These are phyloP conservation scores for Perizoma flavofasciatum DNA, from an alignment of 2,888 invertebrate species.

Conservation along the genomic window DNA sequence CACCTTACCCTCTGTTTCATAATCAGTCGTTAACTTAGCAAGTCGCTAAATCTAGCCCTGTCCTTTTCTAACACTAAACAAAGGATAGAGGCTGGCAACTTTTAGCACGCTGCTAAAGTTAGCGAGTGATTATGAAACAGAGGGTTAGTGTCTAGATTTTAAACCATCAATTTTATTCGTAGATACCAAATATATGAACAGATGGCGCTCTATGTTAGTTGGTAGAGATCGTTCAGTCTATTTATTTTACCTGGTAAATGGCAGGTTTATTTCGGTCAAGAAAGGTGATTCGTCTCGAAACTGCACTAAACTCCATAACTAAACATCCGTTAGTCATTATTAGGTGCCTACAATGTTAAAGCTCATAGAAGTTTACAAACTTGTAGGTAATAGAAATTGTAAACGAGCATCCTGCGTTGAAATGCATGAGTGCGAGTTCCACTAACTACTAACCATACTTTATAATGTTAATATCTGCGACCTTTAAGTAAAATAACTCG, in stretches of 20 bases:
- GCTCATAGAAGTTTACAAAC: slow-evolving; percentile 40
- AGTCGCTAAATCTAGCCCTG: too few relatives aligned
- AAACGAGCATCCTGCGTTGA: slow-evolving; percentile 29
- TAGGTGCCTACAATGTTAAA: slow-evolving; percentile 41
- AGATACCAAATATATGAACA: slow-evolving; percentile 24
- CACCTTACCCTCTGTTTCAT: too few relatives aligned
- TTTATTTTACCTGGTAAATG: not conserved
- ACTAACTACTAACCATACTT: slow-evolving; percentile 12
- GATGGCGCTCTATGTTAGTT: slow-evolving; percentile 17
- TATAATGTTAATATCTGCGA: slow-evolving; percentile 15
- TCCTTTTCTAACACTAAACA: too few relatives aligned
- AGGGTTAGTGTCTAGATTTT: not conserved
- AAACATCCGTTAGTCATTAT: slow-evolving; percentile 62
- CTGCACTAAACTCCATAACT: slow-evolving; percentile 6
- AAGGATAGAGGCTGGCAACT: too few relatives aligned
- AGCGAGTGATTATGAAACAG: too few relatives aligned
- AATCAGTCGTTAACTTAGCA: too few relatives aligned
- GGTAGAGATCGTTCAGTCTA: too few relatives aligned
- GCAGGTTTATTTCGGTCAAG: not conserved
- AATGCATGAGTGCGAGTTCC: slow-evolving; percentile 16
- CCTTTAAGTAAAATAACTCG: slow-evolving; percentile 11
- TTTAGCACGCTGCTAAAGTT: too few relatives aligned
- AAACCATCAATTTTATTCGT: not conserved
- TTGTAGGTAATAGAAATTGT: slow-evolving; percentile 31
- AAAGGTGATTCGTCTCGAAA: not conserved